Base-by-base conservation (phyloP, 2,113 vertebrate genomes). In the Myodes glareolus region DNA sequence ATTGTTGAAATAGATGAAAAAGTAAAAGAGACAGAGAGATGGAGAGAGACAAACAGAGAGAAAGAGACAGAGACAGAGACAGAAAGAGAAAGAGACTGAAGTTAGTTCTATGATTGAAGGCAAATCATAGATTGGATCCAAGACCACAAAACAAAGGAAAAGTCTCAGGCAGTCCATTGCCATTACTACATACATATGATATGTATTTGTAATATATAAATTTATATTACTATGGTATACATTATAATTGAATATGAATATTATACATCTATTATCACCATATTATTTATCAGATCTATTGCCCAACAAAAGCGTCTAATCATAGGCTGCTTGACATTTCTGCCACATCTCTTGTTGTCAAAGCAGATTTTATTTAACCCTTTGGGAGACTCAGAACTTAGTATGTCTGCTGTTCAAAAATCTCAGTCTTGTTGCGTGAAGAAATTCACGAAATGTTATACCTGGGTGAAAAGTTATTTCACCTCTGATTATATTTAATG, bases 351-450 rank as follows among this genome's bases (percentile, higher is more conserved):
- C 25, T 19, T 70, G 25, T 39, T 58, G 25, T 93, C 84, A 50
- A 29, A 36, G 17, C 4, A 61, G 5, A 55, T 70, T 67, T 94
- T 91, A 77, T 29, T 65, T 86, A 86, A 88, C 29, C 52, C 25
- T n/a, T 89, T 33, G 19, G 7, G 12, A 80, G 93, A 82, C 47
- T 95, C 50, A 91, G 52, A 92, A 9, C 42, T 87, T 87, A 93
- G 7, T 55, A 50, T 84, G 21, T 90, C 16, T 90, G 31, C 39
- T 81, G 73, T 94, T 70, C 42, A 98, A 95, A 33, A 33, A 78
- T 13, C 73, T 19, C 8, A 36, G 3, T 92, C 95, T 92, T 65
- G 1, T 89, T 42, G 1, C 45, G 88, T 91, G 39, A 55, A 47
- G 58, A 94, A 95, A 93, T 10, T 33, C 42, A 55, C 17, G 9